Evolutionary conservation across 1,140 invertebrate genomes (phyloP), one percentile per base, ranked within the genome.

Genomic region (Batillaria attramentaria): DNA sequence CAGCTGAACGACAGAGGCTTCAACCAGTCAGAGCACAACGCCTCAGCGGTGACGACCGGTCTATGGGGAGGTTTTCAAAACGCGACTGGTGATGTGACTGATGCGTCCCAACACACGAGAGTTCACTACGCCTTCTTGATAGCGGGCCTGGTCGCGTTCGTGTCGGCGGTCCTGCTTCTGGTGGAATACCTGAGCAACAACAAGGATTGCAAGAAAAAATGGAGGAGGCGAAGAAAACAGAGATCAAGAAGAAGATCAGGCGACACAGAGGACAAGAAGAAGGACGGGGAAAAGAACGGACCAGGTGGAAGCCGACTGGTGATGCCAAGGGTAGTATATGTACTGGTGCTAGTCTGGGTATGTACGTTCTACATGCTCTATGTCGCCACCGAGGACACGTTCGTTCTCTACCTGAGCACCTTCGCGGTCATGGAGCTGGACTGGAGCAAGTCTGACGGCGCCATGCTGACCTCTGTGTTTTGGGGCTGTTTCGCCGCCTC

Each of bases 341-440:
- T 72, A 10, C 41, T 81, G 24, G 73, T 80, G 2, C 35, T 87
- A 0, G 41, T 66, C 10, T 78, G 60, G 50, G 60, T 86, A 43
- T 62, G 77, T 6, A 41, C 78, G 2, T 78, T 87, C 3, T 81
- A 81, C 35, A 77, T 81, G 31, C 42, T 75, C 3, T 84, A 86
- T 72, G 77, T 70, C 41, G 82, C 84, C 18, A 77, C 79, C n/a
- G 84, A 85, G 46, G 82, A 85, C 66, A 85, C 84, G n/a, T 83
- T 85, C 46, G 78, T 79, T 3, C 79, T 77, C 20, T 85, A 82
- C 35, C 60, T 87, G 4, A 69, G 80, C 0, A 78, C 83, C 5
- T 86, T 85, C 73, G 80, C 79, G 57, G 74, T 86, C 13, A 69
- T 81, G 39, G 79, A 84, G 42, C 74, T 87, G 57, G 65, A 82